phyloP scores from a whole-genome alignment of 2,888 invertebrate genomes.

The Anthophora plumipes region DNA sequence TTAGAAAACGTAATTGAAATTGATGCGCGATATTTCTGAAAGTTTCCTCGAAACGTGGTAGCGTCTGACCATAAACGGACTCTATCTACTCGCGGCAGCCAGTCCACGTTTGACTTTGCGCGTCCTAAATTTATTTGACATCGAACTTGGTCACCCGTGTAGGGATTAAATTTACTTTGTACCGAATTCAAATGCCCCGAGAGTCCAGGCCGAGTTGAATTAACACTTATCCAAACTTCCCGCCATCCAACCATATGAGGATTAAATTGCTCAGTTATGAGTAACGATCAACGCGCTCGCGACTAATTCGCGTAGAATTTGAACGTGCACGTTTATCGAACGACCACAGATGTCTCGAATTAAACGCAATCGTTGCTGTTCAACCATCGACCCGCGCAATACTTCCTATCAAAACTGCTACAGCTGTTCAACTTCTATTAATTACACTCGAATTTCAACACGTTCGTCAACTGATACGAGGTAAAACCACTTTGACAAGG shows the following conservation, averaged over 20 bases:
- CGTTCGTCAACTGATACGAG: neutral
- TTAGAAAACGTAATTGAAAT: neutral
- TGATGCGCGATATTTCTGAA: neutral
- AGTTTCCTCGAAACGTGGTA: neutral
- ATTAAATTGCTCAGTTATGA: constrained; percentile 2
- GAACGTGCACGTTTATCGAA: constrained; percentile 5
- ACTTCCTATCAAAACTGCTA: neutral
- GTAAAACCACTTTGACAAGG: neutral
- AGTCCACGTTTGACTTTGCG: neutral
- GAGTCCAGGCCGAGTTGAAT: neutral
- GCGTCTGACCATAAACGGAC: neutral
- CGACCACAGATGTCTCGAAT: constrained; percentile 28
- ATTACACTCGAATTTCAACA: constrained; percentile 24
- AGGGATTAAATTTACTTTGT: constrained; percentile 9
- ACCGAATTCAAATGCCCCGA: neutral
- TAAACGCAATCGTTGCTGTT: constrained; percentile 9
- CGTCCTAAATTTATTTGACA: neutral
- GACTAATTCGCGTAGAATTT: constrained; percentile 3
- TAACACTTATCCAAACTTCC: neutral
- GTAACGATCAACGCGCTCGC: neutral
- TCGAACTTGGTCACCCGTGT: neutral
- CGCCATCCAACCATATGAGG: neutral
- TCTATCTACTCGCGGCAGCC: constrained; percentile 3
- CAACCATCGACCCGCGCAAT: constrained; percentile 1
- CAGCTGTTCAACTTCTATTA: constrained; percentile 16